These are phyloP conservation scores for Lagria hirta DNA, from an alignment of 2,888 invertebrate species.

Conservation along the genomic window DNA sequence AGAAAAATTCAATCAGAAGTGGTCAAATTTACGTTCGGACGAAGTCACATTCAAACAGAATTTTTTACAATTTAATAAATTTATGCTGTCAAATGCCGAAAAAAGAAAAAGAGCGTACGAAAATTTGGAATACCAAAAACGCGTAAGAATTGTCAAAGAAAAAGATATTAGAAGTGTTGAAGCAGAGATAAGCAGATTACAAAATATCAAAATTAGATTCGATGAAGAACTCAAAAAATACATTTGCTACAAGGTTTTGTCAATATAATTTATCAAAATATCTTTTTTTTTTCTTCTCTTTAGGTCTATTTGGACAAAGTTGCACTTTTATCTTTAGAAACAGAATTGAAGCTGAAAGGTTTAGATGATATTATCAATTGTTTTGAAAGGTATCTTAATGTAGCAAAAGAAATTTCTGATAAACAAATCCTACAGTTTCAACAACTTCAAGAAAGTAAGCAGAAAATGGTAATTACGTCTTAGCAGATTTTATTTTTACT, in stretches of 20 bases:
- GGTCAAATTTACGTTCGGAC: slow-evolving; percentile 1
- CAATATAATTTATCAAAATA: no score
- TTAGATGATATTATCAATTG: no score
- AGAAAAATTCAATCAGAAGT: slow-evolving; percentile 1
- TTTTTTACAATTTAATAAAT: slow-evolving; percentile 6
- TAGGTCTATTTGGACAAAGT: slow-evolving; percentile 8
- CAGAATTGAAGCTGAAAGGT: not conserved
- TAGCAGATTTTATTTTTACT: no score
- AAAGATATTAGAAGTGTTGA: not conserved
- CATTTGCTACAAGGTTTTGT: slow-evolving; percentile 7
- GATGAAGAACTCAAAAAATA: not conserved
- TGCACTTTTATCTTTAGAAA: no score
- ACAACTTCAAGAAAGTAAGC: no score
- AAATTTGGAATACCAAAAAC: not conserved
- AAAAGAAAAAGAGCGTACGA: slow-evolving; percentile 9
- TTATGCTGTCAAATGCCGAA: slow-evolving; percentile 4
- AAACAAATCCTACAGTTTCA: no score
- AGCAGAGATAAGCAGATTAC: slow-evolving; percentile 1
- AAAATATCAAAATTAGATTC: not conserved
- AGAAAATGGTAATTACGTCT: no score
- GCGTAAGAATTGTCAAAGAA: not conserved
- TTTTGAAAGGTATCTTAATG: no score
- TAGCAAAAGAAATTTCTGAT: no score
- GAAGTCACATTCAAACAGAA: slow-evolving; percentile 1
- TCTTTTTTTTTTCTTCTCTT: not conserved